A percentile compares a stretch with the other conserved stretches of the same genome.
phyloP scores from a whole-genome alignment of 2,113 vertebrate genomes.

The Craseonycteris thonglongyai region DNA sequence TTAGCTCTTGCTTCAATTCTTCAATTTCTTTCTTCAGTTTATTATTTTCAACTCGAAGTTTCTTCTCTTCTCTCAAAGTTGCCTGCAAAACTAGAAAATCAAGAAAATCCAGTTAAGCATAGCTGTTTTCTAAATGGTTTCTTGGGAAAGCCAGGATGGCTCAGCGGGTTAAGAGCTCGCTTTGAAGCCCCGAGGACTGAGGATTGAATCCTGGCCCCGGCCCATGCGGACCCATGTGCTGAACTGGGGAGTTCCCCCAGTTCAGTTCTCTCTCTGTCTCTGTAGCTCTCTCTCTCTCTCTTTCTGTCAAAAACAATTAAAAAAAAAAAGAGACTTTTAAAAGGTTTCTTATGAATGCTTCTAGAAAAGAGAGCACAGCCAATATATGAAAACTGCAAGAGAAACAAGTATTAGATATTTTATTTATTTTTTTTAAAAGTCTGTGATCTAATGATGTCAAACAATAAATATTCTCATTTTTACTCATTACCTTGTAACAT shows the following conservation, averaged over 20 bases:
- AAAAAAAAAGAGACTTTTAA: no score
- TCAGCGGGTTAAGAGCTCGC: no score
- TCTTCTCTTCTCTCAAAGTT: constrained; percentile 94
- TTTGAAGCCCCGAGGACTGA: no score
- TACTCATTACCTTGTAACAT: not conserved
- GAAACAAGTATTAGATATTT: not conserved
- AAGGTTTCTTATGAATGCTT: not conserved
- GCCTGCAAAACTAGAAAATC: constrained; percentile 88
- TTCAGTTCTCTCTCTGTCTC: no score
- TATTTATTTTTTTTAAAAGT: not conserved
- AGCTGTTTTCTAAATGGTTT: not conserved
- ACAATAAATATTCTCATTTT: not conserved
- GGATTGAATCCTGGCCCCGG: no score
- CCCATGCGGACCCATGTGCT: no score
- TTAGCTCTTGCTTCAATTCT: constrained; percentile 88
- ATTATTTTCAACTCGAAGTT: constrained; percentile 94
- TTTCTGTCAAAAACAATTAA: no score
- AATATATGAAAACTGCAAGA: not conserved
- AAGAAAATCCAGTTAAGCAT: constrained; percentile 32
- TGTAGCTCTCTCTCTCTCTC: no score
- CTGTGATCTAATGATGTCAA: not conserved
- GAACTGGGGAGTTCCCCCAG: no score
- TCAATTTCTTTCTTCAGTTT: constrained; percentile 97
- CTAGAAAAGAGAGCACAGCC: not conserved
- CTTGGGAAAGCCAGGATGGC: not conserved